A percentile compares a stretch with the other conserved stretches of the same genome.
Conservation (phyloP, 2,797 vertebrate species). For the Channallabes apus region DNA sequence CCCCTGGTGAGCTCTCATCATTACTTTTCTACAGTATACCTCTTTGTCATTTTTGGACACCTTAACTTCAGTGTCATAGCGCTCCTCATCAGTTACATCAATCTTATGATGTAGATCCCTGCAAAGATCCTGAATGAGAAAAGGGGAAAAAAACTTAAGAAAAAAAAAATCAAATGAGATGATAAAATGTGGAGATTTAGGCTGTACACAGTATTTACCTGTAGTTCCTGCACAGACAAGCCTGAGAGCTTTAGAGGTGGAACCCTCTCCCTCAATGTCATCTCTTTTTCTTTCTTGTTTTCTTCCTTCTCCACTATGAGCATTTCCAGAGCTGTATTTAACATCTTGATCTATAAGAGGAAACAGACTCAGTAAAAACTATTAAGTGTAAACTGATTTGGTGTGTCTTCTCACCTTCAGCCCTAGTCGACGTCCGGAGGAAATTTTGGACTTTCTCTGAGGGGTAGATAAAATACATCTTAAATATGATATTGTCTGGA, state of each 20-base stretch:
- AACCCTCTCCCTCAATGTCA: conserved; percentile 61
- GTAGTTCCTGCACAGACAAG: conserved; percentile 65
- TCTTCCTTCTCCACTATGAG: conserved; percentile 62
- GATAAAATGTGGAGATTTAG: background rate
- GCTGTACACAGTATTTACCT: conserved; percentile 41
- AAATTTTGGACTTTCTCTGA: conserved; percentile 68
- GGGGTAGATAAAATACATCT: background rate
- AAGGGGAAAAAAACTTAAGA: background rate
- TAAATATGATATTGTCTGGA: background rate
- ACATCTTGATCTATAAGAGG: conserved; percentile 65
- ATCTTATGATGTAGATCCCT: conserved; percentile 64
- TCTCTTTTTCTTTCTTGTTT: conserved; percentile 60
- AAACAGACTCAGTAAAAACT: background rate
- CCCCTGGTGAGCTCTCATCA: background rate
- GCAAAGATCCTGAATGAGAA: conserved; percentile 66
- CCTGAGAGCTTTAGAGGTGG: conserved; percentile 63
- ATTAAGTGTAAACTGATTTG: background rate
- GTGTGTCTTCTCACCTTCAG: conserved; percentile 60
- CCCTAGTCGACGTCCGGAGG: conserved; percentile 65
- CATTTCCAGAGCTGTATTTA: conserved; percentile 66
- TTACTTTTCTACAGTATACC: conserved; percentile 56
- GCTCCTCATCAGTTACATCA: conserved; percentile 63
- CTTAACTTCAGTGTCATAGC: conserved; percentile 60
- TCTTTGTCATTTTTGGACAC: conserved; percentile 67
- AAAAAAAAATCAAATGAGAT: background rate